phyloP scores from a whole-genome alignment of 2,113 vertebrate species.

The Stigmatopora nigra region DNA sequence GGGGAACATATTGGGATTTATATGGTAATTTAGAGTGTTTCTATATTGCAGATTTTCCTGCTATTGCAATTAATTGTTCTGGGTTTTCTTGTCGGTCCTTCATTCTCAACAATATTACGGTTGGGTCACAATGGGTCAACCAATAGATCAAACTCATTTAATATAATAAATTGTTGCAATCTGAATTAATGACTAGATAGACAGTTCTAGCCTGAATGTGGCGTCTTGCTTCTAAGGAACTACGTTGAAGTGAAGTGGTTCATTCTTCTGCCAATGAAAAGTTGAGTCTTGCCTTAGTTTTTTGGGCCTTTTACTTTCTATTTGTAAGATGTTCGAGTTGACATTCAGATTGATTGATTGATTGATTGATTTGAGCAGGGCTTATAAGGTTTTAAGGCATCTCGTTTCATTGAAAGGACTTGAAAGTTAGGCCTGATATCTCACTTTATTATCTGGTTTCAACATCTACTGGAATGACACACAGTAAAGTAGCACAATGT shows the following conservation, averaged over 20 bases:
- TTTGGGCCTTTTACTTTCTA: not conserved
- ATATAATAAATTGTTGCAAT: not conserved
- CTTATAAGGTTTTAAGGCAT: conserved; percentile 25
- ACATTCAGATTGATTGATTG: not conserved
- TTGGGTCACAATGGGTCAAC: not conserved
- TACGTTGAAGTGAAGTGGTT: not conserved
- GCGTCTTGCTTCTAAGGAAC: not conserved
- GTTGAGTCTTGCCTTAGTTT: not conserved
- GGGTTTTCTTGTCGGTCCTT: not conserved
- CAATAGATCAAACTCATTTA: not conserved
- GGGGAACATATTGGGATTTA: not conserved
- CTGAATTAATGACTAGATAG: no score
- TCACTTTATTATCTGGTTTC: conserved; percentile 28
- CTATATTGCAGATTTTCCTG: not conserved
- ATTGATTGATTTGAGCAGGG: conserved; percentile 18
- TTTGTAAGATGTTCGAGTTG: not conserved
- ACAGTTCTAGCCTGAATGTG: no score
- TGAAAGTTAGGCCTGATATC: conserved; percentile 33
- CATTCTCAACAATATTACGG: not conserved
- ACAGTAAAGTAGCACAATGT: conserved; percentile 18
- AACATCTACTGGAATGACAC: conserved; percentile 18
- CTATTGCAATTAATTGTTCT: not conserved
- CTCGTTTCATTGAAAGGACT: conserved; percentile 28
- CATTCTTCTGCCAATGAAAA: not conserved
- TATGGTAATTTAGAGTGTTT: not conserved